Evolutionary conservation across 2,888 invertebrate species (phyloP).

Genomic region (Phalera bucephala): DNA sequence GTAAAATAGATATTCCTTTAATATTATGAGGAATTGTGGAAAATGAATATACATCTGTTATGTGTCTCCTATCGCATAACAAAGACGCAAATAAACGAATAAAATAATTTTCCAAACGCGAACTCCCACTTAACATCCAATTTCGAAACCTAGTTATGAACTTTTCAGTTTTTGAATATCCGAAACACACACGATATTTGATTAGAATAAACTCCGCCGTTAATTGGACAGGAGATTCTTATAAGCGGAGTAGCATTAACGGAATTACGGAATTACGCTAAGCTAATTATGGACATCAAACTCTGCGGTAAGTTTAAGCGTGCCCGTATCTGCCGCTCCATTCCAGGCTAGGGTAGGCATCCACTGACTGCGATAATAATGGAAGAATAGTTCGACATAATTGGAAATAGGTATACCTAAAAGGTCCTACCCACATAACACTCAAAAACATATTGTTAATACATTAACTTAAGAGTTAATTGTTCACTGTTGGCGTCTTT

Average conservation of each 20-base stretch:
- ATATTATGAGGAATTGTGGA: too few species aligned
- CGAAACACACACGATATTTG: constrained; percentile 21
- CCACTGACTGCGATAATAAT: neutral
- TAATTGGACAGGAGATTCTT: constrained; percentile 50
- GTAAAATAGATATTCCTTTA: too few species aligned
- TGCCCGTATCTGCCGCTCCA: constrained; percentile 22
- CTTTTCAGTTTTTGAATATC: constrained; percentile 18
- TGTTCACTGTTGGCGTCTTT: too few species aligned
- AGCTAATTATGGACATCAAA: constrained; percentile 71
- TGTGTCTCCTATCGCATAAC: too few species aligned
- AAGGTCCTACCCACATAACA: constrained; percentile 7
- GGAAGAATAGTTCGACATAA: constrained; percentile 13
- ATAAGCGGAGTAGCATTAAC: constrained; percentile 53
- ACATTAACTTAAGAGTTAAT: too few species aligned
- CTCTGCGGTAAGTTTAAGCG: constrained; percentile 53
- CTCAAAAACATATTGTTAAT: neutral
- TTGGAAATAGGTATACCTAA: constrained; percentile 15
- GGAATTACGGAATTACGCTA: constrained; percentile 59
- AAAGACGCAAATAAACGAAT: too few species aligned
- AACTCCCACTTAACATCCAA: constrained; percentile 23
- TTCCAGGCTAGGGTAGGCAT: constrained; percentile 6
- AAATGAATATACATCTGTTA: too few species aligned
- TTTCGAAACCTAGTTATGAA: constrained; percentile 26
- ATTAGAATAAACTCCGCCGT: constrained; percentile 50
- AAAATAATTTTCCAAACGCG: constrained; percentile 11